Evolutionary conservation across 2,113 vertebrate genomes (phyloP).

Genomic region (Paraplagusia blochii): DNA sequence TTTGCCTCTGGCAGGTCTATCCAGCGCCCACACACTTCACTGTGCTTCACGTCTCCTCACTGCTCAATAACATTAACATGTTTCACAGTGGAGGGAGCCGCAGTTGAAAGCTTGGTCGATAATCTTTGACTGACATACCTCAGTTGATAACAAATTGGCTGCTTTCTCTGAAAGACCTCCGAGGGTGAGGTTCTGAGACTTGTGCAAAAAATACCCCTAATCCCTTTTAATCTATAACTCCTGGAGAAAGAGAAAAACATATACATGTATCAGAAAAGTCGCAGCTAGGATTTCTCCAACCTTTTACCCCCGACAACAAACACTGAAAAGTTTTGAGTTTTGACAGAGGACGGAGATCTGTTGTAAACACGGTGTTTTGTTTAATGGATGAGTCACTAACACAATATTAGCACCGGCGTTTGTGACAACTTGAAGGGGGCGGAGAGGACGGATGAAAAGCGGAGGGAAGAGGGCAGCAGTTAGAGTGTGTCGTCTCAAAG

Average conservation of each 20-base stretch:
- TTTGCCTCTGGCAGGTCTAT: slow-evolving; percentile 27
- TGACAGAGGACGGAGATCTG: slow-evolving; percentile 23
- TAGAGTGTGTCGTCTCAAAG: slow-evolving; percentile 23
- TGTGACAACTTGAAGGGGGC: slow-evolving; percentile 46
- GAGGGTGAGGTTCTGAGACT: slow-evolving; percentile 39
- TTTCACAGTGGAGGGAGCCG: slow-evolving; percentile 55
- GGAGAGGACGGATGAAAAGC: slow-evolving; percentile 41
- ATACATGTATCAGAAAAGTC: slow-evolving; percentile 21
- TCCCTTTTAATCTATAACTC: not conserved
- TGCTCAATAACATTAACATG: slow-evolving; percentile 72
- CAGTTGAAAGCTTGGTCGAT: slow-evolving; percentile 64
- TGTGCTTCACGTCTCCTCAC: slow-evolving; percentile 36
- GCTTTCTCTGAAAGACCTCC: slow-evolving; percentile 51
- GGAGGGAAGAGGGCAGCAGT: slow-evolving; percentile 15
- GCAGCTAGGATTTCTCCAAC: slow-evolving; percentile 37
- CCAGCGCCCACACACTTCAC: slow-evolving; percentile 35
- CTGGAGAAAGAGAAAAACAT: slow-evolving; percentile 8
- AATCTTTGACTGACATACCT: slow-evolving; percentile 66
- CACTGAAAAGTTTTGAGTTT: slow-evolving; percentile 37
- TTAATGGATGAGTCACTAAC: slow-evolving; percentile 67
- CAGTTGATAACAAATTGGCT: slow-evolving; percentile 65
- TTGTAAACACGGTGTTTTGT: slow-evolving; percentile 55
- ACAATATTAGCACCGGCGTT: slow-evolving; percentile 65
- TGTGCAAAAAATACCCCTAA: slow-evolving; percentile 24
- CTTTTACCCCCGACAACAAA: slow-evolving; percentile 40